Evolutionary conservation across 2,888 invertebrate genomes (phyloP).

Genomic region (Yponomeuta sedellus): DNA sequence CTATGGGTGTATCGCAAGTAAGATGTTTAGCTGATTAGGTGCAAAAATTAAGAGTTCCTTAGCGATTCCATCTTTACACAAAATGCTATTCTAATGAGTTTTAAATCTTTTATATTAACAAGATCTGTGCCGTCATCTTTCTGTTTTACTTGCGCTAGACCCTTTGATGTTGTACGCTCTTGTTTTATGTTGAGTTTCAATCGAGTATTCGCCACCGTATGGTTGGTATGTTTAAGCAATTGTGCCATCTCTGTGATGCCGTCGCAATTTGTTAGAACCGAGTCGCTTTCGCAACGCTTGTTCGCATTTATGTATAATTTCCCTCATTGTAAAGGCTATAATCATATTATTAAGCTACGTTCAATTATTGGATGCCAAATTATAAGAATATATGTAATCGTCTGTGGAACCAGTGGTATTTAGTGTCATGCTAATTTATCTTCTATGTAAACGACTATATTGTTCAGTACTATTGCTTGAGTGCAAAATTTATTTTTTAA

Average conservation of each 20-base stretch:
- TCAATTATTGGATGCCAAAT: constrained; percentile 71
- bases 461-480: constrained; percentile 28
- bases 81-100: not conserved
- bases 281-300: constrained; percentile 42
- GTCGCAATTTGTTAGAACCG: not conserved
- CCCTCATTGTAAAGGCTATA: constrained; percentile 48
- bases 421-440: not conserved
- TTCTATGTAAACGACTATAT: not conserved
- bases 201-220: constrained; percentile 8
- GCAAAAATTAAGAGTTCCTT: not conserved
- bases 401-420: constrained; percentile 13
- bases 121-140: not conserved
- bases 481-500: constrained; percentile 32
- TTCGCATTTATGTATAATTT: constrained; percentile 52
- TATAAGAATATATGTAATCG: constrained; percentile 30
- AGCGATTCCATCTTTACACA: not conserved
- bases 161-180: not conserved
- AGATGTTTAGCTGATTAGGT: not conserved
- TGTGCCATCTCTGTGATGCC: not conserved
- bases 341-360: constrained; percentile 46
- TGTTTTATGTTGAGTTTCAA: not conserved
- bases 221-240: not conserved
- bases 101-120: too few species aligned
- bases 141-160: not conserved
- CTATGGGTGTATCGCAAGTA: not conserved